Base-by-base conservation (phyloP, 2,888 invertebrate genomes). In the Aphodius sticticus region DNA sequence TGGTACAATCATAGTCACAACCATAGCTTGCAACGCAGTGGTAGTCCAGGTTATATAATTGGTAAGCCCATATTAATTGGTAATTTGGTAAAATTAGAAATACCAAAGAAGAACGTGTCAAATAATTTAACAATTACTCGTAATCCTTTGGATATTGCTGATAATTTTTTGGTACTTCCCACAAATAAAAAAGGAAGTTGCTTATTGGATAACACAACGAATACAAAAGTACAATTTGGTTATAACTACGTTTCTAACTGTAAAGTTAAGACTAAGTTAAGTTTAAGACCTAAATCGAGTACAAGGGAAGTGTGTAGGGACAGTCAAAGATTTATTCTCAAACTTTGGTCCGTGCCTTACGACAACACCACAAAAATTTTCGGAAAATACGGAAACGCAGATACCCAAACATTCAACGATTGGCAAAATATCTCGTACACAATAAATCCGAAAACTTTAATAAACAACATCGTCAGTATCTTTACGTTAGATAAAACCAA, bases 31-130 rank as follows among this genome's bases (percentile, higher is more conserved):
- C 81, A 84, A 70, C 84, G 91, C 15, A 96, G 96, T 89, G 96
- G 96, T 2, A 94, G 93, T 87, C 95, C 95, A 0, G 96, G 96
- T 3, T 96, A 96, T 85, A 86, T 92, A 6, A 84, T 89, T 4
- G 93, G 93, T 6, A 92, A 92, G 83, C 95, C 95, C 0, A 88
- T 96, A 53, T 87, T 92, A 79, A 86, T 87, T 38, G 91, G 90
- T 71, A 87, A 81, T 80, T 76, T 87, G 53, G 89, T 81, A 69
- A n/a, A 78, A 36, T 74, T 74, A 78, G 74, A 80, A 37, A 77
- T 82, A 26, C 70, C 78, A 69, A 82, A 77, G 12, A 74, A 77
- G 15, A 82, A 81, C 72, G 36, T 76, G 16, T 77, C 81, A 7
- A 80, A 78, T 14, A 81, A 83, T 78, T 79, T 78, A 35, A 81